Evolutionary conservation across 1,140 invertebrate species (phyloP).

Genomic region (Papilio dardanus): DNA sequence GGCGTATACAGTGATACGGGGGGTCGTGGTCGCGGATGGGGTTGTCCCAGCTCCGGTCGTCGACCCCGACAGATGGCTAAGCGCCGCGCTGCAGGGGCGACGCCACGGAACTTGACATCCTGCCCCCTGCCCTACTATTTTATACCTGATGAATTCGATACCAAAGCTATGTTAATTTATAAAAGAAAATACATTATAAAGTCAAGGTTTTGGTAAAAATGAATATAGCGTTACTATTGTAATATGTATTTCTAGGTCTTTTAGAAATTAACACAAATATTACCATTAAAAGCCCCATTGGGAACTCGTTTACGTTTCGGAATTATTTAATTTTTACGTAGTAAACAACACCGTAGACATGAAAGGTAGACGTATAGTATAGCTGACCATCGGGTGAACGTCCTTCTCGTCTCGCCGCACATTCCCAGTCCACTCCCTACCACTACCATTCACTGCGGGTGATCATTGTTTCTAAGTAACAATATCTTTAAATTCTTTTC

Average conservation of each 20-base stretch:
- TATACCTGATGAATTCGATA: constrained; percentile 1
- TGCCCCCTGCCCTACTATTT: not conserved
- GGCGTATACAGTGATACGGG: constrained; percentile 46
- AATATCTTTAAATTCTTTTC: not conserved
- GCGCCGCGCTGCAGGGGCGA: constrained; percentile 1
- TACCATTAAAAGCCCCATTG: too few species aligned
- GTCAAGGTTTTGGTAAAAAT: not conserved
- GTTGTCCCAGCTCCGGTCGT: constrained; percentile 56
- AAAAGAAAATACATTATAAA: not conserved
- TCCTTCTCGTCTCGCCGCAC: constrained; percentile 9
- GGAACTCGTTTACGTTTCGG: not conserved
- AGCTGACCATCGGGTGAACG: constrained; percentile 2
- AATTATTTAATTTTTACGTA: not conserved
- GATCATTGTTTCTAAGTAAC: constrained; percentile 13
- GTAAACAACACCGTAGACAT: not conserved
- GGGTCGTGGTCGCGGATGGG: constrained; percentile 61
- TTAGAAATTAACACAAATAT: too few species aligned
- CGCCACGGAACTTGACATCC: constrained; percentile 19
- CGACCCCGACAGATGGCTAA: constrained; percentile 66
- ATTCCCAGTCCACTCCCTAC: not conserved
- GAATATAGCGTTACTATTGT: not conserved
- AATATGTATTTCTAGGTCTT: too few species aligned
- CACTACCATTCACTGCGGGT: constrained; percentile 2
- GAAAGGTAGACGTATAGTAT: not conserved
- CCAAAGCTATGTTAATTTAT: not conserved